phyloP scores from a whole-genome alignment of 2,797 vertebrate species.

The Sorex maritimensis region DNA sequence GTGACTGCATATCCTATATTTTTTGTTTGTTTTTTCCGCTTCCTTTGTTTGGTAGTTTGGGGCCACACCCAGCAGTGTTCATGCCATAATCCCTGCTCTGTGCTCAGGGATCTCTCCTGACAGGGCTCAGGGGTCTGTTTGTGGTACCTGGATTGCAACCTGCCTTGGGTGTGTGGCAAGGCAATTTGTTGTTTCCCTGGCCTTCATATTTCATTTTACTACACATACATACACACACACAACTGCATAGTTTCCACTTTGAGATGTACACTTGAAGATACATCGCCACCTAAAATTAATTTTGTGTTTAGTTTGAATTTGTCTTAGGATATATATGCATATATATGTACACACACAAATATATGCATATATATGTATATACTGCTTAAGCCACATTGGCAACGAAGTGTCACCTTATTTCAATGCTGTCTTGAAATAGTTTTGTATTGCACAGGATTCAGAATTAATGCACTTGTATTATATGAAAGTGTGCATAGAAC shows the following conservation, averaged over 20 bases:
- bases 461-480: conserved; percentile 88
- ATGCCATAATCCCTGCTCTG: too few species aligned
- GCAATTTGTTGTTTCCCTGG: neutral
- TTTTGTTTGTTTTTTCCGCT: conserved; percentile 69
- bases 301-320: conserved; percentile 70
- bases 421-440: conserved; percentile 72
- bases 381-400: conserved; percentile 52
- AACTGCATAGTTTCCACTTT: conserved; percentile 89
- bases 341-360: too few species aligned
- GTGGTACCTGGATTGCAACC: too few species aligned
- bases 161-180: too few species aligned
- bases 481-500: conserved; percentile 79
- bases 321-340: conserved; percentile 60
- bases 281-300: conserved; percentile 83
- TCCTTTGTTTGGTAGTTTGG: too few species aligned
- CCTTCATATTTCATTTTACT: conserved; percentile 76
- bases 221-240: conserved; percentile 82
- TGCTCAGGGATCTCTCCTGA: too few species aligned
- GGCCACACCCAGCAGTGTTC: too few species aligned
- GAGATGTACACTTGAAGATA: conserved; percentile 86
- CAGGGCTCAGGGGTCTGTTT: too few species aligned
- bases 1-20: conserved; percentile 76
- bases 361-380: too few species aligned
- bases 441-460: conserved; percentile 86
- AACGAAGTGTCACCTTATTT: conserved; percentile 69